Base-by-base conservation (phyloP, 2,888 invertebrate species). In the Hoplodrina blanda region DNA sequence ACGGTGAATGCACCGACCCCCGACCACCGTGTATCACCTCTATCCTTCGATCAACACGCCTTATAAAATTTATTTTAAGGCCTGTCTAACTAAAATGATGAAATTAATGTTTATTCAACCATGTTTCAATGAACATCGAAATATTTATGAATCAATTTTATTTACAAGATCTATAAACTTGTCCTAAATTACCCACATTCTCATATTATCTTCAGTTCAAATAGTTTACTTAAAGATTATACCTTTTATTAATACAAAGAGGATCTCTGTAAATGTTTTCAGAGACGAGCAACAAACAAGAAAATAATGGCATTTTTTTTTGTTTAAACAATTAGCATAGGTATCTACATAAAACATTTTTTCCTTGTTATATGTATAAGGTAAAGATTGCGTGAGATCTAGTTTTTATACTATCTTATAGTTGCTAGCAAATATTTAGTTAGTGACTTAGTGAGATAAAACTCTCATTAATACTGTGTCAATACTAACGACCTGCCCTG, bases 1-100 rank as follows among this genome's bases (percentile, higher is more conserved):
- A 82, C 82, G 70, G 74, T 61, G 68, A 75, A 62, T 70, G 37
- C 73, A 76, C 71, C 65, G 73, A 79, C 67, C 80, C 67, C 65
- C 52, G 17, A 50, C 62, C 65, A 50, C 59, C n/a, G 37, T 10
- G 25, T 49, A 41, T 61, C 10, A 61, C 70, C 56, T 70, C 63
- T 63, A 25, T 59, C 25, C 57, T 55, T 64, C 46, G 49, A 65
- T 37, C 52, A 53, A 62, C 30, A 41, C 25, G 33, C 50, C 69
- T 57, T 52, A 15, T 30, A 41, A 41, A 41, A 62, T 62, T 71
- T 70, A 72, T 67, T 73, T 64, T 44, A 44, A 50, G 19, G 19
- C 13, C 33, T 52, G 5, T 33, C 6, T 25, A 52, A 52, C 44
- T 56, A 53, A 56, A 37, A 30, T 10, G 10, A 37, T 53, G 10